Percentiles rank a stretch among this genome's conserved stretches.
phyloP scores from a whole-genome alignment of 2,113 vertebrate genomes.

The Tragulus kanchil region DNA sequence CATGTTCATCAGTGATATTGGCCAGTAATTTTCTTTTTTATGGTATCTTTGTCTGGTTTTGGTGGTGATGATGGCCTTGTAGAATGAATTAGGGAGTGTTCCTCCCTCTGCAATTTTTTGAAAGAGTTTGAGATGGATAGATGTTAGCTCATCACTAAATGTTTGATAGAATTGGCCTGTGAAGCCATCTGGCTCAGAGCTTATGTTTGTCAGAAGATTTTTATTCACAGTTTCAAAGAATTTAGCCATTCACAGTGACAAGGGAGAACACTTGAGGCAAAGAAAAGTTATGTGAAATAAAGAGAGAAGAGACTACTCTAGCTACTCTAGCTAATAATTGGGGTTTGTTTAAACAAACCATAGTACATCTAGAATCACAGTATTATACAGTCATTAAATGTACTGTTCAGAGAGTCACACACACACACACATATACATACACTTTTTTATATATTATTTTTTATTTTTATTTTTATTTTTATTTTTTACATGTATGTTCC shows the following conservation, averaged over 20 bases:
- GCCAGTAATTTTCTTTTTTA: not conserved
- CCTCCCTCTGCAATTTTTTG: not conserved
- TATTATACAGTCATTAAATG: not conserved
- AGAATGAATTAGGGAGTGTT: not conserved
- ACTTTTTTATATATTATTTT: too few species aligned
- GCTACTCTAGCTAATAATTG: not conserved
- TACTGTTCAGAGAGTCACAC: not conserved
- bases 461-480: too few species aligned
- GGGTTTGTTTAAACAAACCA: not conserved
- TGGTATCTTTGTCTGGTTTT: not conserved
- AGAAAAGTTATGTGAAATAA: not conserved
- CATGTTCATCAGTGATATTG: not conserved
- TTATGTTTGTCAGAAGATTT: not conserved
- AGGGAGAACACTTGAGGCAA: not conserved
- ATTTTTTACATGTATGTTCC: too few species aligned
- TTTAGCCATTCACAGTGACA: not conserved
- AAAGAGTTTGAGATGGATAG: not conserved
- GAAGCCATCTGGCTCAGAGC: not conserved
- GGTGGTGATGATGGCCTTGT: not conserved
- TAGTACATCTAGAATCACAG: not conserved
- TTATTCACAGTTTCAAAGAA: not conserved
- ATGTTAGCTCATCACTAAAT: not conserved
- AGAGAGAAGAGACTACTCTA: not conserved
- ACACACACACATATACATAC: too few species aligned
- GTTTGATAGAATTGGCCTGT: not conserved